Evolutionary conservation across 2,888 invertebrate species (phyloP), one percentile per base, ranked within the genome.

Genomic region (Hofmannophila pseudospretella): DNA sequence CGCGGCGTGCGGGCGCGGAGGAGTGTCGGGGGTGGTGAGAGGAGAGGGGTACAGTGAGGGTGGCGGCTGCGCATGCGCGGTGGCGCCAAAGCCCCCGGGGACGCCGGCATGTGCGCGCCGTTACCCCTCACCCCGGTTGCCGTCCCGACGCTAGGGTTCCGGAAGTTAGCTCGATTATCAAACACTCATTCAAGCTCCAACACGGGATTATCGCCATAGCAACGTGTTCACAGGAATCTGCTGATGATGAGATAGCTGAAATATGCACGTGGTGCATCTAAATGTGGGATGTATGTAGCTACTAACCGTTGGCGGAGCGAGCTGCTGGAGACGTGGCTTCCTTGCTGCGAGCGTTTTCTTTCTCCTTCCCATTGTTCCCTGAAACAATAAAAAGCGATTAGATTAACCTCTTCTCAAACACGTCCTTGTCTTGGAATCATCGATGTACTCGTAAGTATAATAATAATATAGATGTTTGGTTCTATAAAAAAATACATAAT

Each of bases 331-430:
- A 91, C 41, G 91, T 90, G 49, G 90, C 88, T 69, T 93, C 93
- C 79, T 92, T 92, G 71, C 87, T 90, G 75, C 90, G 89, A 70
- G 91, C 90, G 51, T 88, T 87, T 67, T 86, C 86, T 61, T 85
- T 86, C 74, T 91, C 91, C 76, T 91, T 93, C 64, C 90, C 89
- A 75, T 89, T 91, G 86, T 92, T 91, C 79, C 93, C 93, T 94
- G 86, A 42, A 89, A 90, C 81, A 86, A 70, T n/a, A 69, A 43
- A 38, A 29, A 13, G 35, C 11, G 9, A 11, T 27, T 27, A 27
- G 4, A 27, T 27, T 27, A 5, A 16, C 16, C n/a, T 16, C 3
- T 16, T 16, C 16, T 16, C 16, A 16, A 16, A 16, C n/a, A n/a
- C n/a, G n/a, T n/a, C n/a, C n/a, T n/a, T n/a, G n/a, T n/a, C n/a